Evolutionary conservation across 2,113 vertebrate genomes (phyloP).

Genomic region (Chlamydotis undulata): DNA sequence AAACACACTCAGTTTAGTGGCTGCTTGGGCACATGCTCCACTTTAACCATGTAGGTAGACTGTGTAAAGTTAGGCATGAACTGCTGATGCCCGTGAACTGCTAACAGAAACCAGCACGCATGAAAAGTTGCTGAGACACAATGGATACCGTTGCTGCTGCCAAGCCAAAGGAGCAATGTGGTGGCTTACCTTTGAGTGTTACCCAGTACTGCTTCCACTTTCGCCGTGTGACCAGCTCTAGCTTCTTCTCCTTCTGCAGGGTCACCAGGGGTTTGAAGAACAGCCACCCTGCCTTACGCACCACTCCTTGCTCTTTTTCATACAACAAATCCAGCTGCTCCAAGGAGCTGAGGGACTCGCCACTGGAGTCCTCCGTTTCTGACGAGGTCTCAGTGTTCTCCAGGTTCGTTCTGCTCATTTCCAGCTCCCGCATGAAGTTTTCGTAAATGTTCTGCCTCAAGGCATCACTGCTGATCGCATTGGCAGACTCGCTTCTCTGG

Average conservation of each 20-base stretch:
- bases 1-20: not conserved
- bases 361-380: constrained; percentile 83
- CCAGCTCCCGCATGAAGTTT: constrained; percentile 92
- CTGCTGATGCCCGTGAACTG: not conserved
- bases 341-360: constrained; percentile 89
- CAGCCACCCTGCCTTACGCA: constrained; percentile 93
- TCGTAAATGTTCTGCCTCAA: constrained; percentile 92
- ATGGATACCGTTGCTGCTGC: not conserved
- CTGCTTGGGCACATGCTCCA: not conserved
- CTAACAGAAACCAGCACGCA: not conserved
- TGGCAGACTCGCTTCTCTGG: constrained; percentile 84
- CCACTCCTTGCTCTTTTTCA: constrained; percentile 95
- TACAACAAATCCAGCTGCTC: constrained; percentile 93
- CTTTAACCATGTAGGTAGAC: not conserved
- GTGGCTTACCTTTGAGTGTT: constrained; percentile 88
- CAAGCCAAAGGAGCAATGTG: rapidly evolving
- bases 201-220: constrained; percentile 98
- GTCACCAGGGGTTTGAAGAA: constrained; percentile 94
- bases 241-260: constrained; percentile 93
- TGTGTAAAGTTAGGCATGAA: not conserved
- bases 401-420: constrained; percentile 75
- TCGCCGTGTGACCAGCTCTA: constrained; percentile 89
- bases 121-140: not conserved
- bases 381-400: constrained; percentile 71
- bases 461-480: constrained; percentile 78